Evolutionary conservation across 2,113 vertebrate genomes (phyloP), one percentile per base, ranked within the genome.

Genomic region (Climacteris rufus): DNA sequence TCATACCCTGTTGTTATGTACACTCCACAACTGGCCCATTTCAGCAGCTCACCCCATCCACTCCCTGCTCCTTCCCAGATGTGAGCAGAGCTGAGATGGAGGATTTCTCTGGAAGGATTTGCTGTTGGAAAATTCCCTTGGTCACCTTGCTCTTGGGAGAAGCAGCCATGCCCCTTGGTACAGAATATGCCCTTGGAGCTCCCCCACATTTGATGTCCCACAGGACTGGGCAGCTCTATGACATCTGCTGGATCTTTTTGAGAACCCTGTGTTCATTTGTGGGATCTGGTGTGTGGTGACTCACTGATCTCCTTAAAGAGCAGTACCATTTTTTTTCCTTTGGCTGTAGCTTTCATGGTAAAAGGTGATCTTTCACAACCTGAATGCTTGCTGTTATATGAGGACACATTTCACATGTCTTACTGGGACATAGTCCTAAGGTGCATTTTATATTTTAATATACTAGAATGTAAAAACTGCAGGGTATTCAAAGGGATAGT

Each of bases 131-230:
- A 86, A 76, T 80, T 71, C 24, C 15, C 8, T 70, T 63, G 42
- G 24, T 54, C 45, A 31, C 39, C 14, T 59, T 44, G 53, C 25
- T 66, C n/a, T 23, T 68, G 25, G 61, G 40, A 89, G 60, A 68
- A 79, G 57, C 59, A 87, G 14, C 35, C 4, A 2, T 7, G 5
- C 12, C 31, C 6, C 12, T 71, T 83, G 14, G 44, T 92, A 50
- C 39, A 52, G 76, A 61, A 22, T 7, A 44, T 53, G 25, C 47
- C 25, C 5, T n/a, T 49, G n/a, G 40, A 64, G 35, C 56, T 76
- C 25, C 8, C 28, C 28, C 0, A 2, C 20, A 6, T 80, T 49
- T 80, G 66, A 50, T 0, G 1, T 69, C 30, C n/a, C n/a, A 24
- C 40, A 19, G 49, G 60, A n/a, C 52, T 25, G 7, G 52, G 45